Evolutionary conservation across 2,797 vertebrate genomes (phyloP).

Genomic region (Acomys russatus): DNA sequence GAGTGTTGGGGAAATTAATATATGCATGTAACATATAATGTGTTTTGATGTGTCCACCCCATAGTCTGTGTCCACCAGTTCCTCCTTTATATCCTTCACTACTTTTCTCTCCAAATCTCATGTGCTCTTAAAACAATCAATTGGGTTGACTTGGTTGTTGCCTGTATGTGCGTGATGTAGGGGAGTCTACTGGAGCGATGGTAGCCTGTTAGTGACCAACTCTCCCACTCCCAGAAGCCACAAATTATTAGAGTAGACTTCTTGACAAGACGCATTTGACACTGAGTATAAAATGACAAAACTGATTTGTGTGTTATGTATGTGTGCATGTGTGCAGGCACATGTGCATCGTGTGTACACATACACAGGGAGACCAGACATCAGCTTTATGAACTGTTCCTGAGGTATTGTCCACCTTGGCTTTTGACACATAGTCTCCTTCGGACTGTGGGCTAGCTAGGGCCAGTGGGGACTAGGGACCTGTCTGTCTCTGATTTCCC

Average conservation of each 20-base stretch:
- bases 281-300: conserved; percentile 3
- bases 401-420: neutral
- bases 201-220: neutral
- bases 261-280: neutral
- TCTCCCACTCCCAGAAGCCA: neutral
- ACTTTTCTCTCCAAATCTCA: neutral
- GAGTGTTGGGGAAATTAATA: neutral
- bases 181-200: neutral
- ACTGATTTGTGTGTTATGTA: neutral
- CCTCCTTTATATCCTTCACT: neutral
- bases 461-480: neutral
- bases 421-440: neutral
- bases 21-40: no score
- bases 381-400: neutral
- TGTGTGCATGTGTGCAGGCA: neutral
- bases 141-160: neutral
- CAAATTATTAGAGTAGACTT: neutral
- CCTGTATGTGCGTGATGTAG: neutral
- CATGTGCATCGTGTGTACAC: neutral
- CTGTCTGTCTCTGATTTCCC: neutral
- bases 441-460: neutral
- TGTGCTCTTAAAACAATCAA: neutral
- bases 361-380: no score
- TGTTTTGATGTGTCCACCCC: neutral
- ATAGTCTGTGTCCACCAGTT: neutral